Evolutionary conservation across 2,888 invertebrate genomes (phyloP), one percentile per base, ranked within the genome.

Genomic region (Entomobrya multifasciata): DNA sequence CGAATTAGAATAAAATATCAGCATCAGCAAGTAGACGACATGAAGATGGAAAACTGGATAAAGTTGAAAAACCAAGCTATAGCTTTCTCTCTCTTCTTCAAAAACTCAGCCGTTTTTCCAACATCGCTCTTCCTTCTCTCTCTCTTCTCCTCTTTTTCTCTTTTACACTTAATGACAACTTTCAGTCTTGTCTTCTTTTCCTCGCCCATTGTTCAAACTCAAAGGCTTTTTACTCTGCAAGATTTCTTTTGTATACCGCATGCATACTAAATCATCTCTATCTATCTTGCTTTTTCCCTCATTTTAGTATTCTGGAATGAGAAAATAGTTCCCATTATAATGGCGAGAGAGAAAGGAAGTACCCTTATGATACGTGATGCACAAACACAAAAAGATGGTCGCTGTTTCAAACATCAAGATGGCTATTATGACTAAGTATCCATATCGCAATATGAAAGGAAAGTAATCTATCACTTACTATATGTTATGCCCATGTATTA

Each of bases 1-100:
- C 41, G 82, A 83, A 83, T 83, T 83, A 74, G 76, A 83, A 83
- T 83, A 76, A 83, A 83, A 49, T 65, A 60, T n/a, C n/a, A n/a
- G 52, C 22, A 70, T 62, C 27, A 72, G 47, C 49, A 49, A 72
- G 47, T 36, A 60, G 20, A 15, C 62, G n/a, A 5, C 25, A 15
- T 47, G 36, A 27, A 36, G 57, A 44, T 25, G 60, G 70, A 55
- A 55, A 55, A 20, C 67, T 52, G 65, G 67, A 36, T 70, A 13
- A 22, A 41, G 65, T 52, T 57, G 72, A 57, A 25, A 57, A 87
- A 86, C 30, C 15, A 1, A 62, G 82, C 52, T 77, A 72, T 72
- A 78, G 60, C 74, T 72, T 70, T 74, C 60, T 22, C 30, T 76
- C 57, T 65, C 49, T 25, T 27, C 47, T 72, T 72, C 47, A 25